phyloP scores from a whole-genome alignment of 2,113 vertebrate species.

The Rhinopomastus cyanomelas region DNA sequence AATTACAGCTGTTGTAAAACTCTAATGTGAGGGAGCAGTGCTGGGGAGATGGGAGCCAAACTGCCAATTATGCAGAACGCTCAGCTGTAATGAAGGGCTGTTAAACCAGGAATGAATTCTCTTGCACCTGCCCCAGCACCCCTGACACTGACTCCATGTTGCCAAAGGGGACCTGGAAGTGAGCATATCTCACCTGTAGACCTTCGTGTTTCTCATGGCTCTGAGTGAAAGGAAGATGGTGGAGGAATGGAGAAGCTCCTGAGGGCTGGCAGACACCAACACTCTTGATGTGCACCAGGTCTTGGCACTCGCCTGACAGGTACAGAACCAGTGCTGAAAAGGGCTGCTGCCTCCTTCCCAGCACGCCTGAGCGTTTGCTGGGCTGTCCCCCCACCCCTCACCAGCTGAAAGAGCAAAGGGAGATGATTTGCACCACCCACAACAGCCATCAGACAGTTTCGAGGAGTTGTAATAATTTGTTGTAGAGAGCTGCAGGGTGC shows the following conservation, averaged over 20 bases:
- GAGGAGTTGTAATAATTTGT: neutral
- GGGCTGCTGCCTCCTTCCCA: neutral
- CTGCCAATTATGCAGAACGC: neutral
- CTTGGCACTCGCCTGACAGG: rapidly evolving
- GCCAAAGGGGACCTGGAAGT: neutral
- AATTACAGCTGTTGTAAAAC: neutral
- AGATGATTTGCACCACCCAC: rapidly evolving
- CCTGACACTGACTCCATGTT: neutral
- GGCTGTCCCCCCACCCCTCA: neutral
- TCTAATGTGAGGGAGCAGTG: neutral
- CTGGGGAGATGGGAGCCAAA: neutral
- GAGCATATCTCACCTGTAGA: neutral
- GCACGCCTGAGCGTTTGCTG: rapidly evolving
- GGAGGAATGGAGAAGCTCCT: neutral
- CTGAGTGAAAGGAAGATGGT: neutral
- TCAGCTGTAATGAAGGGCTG: neutral
- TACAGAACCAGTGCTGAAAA: neutral
- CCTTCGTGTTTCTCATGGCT: neutral
- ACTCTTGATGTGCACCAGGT: neutral
- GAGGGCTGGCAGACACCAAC: neutral
- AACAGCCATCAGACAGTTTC: neutral
- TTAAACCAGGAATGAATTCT: neutral
- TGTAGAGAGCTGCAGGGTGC: neutral
- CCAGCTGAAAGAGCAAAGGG: neutral
- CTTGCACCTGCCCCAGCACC: neutral